Base-by-base conservation (phyloP, 2,888 invertebrate species). In the Cordilura impudica region DNA sequence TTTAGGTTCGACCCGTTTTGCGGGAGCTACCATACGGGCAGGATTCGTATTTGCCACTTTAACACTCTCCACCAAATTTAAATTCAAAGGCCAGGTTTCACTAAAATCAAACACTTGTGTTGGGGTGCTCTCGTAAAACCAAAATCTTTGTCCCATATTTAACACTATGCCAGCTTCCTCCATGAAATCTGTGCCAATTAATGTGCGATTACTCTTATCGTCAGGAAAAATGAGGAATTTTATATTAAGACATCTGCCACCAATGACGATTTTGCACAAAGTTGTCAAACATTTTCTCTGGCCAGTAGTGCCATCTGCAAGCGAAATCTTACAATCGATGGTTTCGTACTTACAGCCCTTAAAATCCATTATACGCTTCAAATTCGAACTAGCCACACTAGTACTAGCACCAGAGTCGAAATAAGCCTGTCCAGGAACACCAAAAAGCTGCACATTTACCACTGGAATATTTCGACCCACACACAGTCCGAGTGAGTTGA, bases 101-200 rank as follows among this genome's bases (percentile, higher is more conserved):
- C n/a, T n/a, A 26, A 75, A 81, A 43, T 81, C 69, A 35, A 76
- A 78, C 8, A 67, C 16, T 14, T 70, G 65, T 0, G 12, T 12
- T 2, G 74, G 77, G 7, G 14, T 49, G n/a, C n/a, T 63, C 23
- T 81, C 77, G 31, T 67, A 76, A 31, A 77, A 74, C 74, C 77
- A 79, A 39, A 58, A 78, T 1, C 69, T 56, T 39, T 81, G 82
- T 2, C 80, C 80, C 78, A 82, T 81, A 26, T 81, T 82, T 8
- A 78, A 10, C 4, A 81, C 81, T 0, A 78, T 72, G 2, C 71
- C 71, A 0, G 65, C 78, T 26, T 26, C 26, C 26, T 26, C 26
- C 26, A 26, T 65, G 16, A 78, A 78, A 35, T 78, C 77, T 1
- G 81, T 53, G 4, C 78, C 80, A 66, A 81, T 63, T 18, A 82